phyloP scores from a whole-genome alignment of 2,888 invertebrate genomes.

The Drosophila nr. perissopoda region DNA sequence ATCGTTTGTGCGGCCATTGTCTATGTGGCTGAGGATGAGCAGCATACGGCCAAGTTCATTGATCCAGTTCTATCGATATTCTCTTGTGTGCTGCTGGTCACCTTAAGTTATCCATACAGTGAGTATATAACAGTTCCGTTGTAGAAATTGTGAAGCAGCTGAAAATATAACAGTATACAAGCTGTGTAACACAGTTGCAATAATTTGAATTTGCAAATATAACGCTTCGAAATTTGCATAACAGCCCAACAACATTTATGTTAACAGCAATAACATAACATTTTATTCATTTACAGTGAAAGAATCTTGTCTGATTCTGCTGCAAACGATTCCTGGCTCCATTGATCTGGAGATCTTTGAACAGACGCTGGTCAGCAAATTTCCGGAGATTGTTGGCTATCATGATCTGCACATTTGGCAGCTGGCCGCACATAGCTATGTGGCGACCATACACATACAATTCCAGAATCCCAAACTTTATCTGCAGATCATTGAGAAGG shows the following conservation, averaged over 20 bases:
- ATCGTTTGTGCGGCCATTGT: slow-evolving; percentile 88
- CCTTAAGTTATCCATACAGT: slow-evolving; percentile 93
- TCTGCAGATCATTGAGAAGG: slow-evolving; percentile 86
- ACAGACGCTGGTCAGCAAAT: slow-evolving; percentile 87
- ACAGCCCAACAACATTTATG: background rate
- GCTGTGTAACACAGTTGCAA: background rate
- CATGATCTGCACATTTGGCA: slow-evolving; percentile 97
- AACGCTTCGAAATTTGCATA: background rate
- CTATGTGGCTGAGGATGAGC: slow-evolving; percentile 86
- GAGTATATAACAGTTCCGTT: slow-evolving; percentile 83
- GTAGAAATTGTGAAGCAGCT: background rate
- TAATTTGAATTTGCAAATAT: background rate
- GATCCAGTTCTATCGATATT: slow-evolving; percentile 92
- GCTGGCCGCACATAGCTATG: slow-evolving; percentile 90
- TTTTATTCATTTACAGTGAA: slow-evolving; percentile 88
- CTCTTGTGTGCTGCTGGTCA: slow-evolving; percentile 89
- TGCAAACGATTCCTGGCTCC: slow-evolving; percentile 96
- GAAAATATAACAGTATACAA: background rate
- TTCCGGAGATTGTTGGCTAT: slow-evolving; percentile 90
- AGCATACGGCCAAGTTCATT: slow-evolving; percentile 88
- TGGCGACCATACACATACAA: slow-evolving; percentile 94
- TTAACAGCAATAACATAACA: slow-evolving; percentile 16
- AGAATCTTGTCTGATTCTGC: slow-evolving; percentile 93
- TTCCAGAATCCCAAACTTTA: slow-evolving; percentile 89
- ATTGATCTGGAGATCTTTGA: slow-evolving; percentile 91